phyloP scores from a whole-genome alignment of 2,888 invertebrate genomes.

The Pseudococcus longispinus region DNA sequence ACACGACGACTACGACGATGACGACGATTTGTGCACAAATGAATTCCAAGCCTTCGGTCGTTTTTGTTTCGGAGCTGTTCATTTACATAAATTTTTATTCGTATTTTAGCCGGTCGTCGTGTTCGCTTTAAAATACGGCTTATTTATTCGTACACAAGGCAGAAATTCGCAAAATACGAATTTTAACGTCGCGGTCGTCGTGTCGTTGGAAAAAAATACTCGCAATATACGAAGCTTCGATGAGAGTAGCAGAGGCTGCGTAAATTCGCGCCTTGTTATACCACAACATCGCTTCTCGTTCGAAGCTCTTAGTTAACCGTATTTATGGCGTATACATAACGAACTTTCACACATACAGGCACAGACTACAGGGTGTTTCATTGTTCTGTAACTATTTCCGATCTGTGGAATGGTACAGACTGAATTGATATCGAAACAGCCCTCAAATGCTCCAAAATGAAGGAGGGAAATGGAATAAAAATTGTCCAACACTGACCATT shows the following conservation, averaged over 20 bases:
- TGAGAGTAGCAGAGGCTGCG: background rate
- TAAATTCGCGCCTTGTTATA: background rate
- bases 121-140: slow-evolving; percentile 17
- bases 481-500: too few species aligned
- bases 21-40: background rate
- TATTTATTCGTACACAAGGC: slow-evolving; percentile 21
- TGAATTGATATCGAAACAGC: too few species aligned
- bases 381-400: background rate
- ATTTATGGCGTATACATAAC: background rate
- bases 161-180: slow-evolving; percentile 17
- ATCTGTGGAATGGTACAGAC: background rate
- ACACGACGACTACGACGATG: background rate
- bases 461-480: too few species aligned
- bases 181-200: background rate
- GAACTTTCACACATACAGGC: background rate
- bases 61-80: slow-evolving; percentile 4
- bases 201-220: background rate
- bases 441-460: too few species aligned
- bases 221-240: background rate
- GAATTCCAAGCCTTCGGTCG: slow-evolving; percentile 33
- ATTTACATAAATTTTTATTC: slow-evolving; percentile 46
- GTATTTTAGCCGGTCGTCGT: background rate
- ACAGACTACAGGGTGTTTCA: background rate
- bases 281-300: background rate
- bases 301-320: slow-evolving; percentile 12